phyloP scores from a whole-genome alignment of 2,797 vertebrate species.

The Schizopygopsis malacanthus region DNA sequence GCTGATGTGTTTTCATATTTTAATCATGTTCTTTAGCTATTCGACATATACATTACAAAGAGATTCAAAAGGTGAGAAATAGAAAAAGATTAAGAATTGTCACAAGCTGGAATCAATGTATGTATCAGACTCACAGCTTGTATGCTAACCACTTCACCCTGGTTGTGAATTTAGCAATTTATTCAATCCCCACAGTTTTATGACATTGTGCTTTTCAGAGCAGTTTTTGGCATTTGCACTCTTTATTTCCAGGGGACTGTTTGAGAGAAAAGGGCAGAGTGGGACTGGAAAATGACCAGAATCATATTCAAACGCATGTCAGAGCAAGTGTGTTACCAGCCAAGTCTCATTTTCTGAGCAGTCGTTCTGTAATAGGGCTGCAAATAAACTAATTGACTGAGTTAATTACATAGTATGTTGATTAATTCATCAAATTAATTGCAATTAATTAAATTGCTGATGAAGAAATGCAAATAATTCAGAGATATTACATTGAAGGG shows the following conservation, averaged over 20 bases:
- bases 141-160: neutral
- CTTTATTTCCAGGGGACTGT: conserved; percentile 6
- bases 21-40: neutral
- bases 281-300: neutral
- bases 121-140: neutral
- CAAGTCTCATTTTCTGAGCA: neutral
- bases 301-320: neutral
- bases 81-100: neutral
- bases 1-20: neutral
- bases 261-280: conserved; percentile 24
- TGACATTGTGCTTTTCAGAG: conserved; percentile 8
- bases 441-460: neutral
- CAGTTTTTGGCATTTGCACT: conserved; percentile 9
- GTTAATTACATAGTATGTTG: neutral
- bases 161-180: neutral
- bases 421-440: neutral
- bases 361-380: neutral
- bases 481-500: neutral
- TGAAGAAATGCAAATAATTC: neutral
- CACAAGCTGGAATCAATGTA: neutral
- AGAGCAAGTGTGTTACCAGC: neutral
- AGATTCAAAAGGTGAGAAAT: neutral
- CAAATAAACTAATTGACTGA: neutral
- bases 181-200: neutral
- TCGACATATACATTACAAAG: neutral